phyloP scores from a whole-genome alignment of 2,888 invertebrate genomes.

The Gasteruption jaculator region DNA sequence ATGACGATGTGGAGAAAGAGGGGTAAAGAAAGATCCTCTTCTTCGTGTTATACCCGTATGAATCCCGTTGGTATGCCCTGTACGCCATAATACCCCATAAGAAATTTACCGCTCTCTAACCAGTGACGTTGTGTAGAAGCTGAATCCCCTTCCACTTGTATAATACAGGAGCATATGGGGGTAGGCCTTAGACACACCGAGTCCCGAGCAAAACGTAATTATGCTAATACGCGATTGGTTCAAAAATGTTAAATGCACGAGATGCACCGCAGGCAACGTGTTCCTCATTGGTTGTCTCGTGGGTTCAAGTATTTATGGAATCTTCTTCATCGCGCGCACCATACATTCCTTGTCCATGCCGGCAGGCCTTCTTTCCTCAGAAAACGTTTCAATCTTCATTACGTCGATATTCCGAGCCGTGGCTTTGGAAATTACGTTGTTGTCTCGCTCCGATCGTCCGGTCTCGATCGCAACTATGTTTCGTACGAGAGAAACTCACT shows the following conservation, averaged over 20 bases:
- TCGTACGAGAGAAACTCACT: no score
- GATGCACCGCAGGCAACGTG: conserved; percentile 45
- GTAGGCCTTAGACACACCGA: conserved; percentile 29
- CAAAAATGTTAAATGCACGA: conserved; percentile 47
- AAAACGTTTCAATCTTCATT: conserved; percentile 39
- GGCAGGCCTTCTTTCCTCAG: conserved; percentile 8
- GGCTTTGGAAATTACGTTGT: no score
- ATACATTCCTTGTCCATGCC: conserved; percentile 27
- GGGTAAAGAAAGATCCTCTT: conserved; percentile 24
- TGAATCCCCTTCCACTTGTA: no score
- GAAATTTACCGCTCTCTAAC: conserved; percentile 45
- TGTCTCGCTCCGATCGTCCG: no score
- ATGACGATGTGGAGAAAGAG: no score
- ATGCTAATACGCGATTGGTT: conserved; percentile 51
- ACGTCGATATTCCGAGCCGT: no score
- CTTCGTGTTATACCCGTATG: conserved; percentile 36
- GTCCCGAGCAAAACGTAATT: conserved; percentile 45
- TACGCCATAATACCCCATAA: conserved; percentile 44
- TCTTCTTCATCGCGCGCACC: conserved; percentile 33
- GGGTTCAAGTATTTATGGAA: conserved; percentile 41
- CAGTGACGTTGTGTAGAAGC: conserved; percentile 34
- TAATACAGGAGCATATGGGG: no score
- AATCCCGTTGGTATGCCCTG: conserved; percentile 42
- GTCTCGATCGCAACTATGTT: no score
- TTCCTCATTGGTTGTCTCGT: conserved; percentile 10